Evolutionary conservation across 2,797 vertebrate species (phyloP).

Genomic region (Oryzias sinensis): DNA sequence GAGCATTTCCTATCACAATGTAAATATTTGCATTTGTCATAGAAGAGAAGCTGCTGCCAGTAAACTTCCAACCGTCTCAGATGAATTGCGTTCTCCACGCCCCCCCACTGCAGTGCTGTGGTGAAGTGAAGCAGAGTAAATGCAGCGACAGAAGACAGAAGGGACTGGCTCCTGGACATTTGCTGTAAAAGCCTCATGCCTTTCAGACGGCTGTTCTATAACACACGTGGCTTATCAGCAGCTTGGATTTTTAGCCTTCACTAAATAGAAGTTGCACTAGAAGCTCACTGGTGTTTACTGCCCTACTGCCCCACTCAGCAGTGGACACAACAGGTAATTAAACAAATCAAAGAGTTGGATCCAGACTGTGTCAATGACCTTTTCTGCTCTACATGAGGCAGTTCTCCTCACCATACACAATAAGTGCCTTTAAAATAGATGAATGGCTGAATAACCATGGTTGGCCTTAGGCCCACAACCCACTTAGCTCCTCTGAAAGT

Average conservation of each 20-base stretch:
- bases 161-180: conserved; percentile 56
- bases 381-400: not conserved
- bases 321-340: no score
- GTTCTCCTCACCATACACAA: not conserved
- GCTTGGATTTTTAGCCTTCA: no score
- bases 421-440: conserved; percentile 17
- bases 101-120: conserved; percentile 38
- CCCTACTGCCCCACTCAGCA: no score
- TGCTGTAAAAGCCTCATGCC: not conserved
- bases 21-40: no score
- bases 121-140: conserved; percentile 74
- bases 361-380: not conserved
- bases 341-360: no score
- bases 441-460: conserved; percentile 52
- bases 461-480: conserved; percentile 54
- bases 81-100: not conserved
- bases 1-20: no score
- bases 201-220: no score
- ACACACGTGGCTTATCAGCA: no score
- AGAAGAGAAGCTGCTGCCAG: not conserved
- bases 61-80: not conserved
- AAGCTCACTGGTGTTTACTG: no score
- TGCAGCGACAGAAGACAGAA: conserved; percentile 51
- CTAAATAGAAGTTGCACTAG: no score
- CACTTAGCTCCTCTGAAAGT: conserved; percentile 64